phyloP scores from a whole-genome alignment of 2,797 vertebrate genomes.

The Zenarchopterus dispar region DNA sequence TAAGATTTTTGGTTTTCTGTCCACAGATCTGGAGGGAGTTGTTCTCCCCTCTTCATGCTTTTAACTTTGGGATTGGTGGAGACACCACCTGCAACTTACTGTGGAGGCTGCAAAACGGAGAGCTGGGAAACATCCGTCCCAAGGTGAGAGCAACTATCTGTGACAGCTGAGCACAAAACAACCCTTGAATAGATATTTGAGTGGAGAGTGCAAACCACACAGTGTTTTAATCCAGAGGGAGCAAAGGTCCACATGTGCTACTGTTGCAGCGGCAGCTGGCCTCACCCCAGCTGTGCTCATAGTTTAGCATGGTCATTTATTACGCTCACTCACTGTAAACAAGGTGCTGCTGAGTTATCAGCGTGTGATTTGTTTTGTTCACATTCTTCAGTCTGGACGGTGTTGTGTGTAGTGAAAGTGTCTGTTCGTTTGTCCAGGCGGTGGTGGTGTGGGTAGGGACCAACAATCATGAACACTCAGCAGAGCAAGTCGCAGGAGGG shows the following conservation, averaged over 20 bases:
- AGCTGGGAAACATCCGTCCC: conserved; percentile 95
- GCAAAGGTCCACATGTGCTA: no score
- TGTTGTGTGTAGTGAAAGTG: conserved; percentile 7
- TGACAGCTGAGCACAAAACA: neutral
- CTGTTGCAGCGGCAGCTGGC: no score
- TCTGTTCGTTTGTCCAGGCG: conserved; percentile 79
- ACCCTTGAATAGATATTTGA: neutral
- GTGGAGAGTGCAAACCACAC: neutral
- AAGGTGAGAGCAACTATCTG: conserved; percentile 82
- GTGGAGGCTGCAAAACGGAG: conserved; percentile 97
- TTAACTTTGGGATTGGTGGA: conserved; percentile 95
- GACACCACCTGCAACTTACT: conserved; percentile 95
- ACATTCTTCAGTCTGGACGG: neutral
- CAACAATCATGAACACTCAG: conserved; percentile 94
- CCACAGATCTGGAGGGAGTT: conserved; percentile 93
- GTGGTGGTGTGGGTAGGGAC: conserved; percentile 98
- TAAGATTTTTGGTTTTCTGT: conserved; percentile 8
- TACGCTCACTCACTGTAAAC: no score
- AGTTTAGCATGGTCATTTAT: no score
- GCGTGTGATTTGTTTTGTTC: neutral
- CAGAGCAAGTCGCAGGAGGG: conserved; percentile 93
- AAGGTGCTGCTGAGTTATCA: no score
- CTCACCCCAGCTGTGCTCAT: no score
- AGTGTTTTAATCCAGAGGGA: no score
- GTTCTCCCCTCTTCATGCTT: conserved; percentile 96